phyloP scores from a whole-genome alignment of 2,888 invertebrate species.

The Lysandra coridon region DNA sequence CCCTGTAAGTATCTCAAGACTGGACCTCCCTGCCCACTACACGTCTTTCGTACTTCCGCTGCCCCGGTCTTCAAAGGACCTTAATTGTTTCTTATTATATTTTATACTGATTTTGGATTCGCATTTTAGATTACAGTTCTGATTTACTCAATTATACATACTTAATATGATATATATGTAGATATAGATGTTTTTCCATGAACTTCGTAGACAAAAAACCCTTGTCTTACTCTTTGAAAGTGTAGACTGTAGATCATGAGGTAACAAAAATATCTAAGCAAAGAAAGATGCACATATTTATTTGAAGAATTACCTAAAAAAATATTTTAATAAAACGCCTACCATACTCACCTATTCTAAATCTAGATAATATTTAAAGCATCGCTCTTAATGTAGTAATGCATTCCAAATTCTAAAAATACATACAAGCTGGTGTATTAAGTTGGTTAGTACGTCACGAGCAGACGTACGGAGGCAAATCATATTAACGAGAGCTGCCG shows the following conservation, averaged over 20 bases:
- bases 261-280: too few relatives aligned
- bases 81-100: conserved; percentile 67
- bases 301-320: too few relatives aligned
- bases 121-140: not conserved
- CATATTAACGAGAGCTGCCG: conserved; percentile 59
- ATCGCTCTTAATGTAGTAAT: not conserved
- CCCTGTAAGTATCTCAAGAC: conserved; percentile 76
- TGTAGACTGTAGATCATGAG: too few relatives aligned
- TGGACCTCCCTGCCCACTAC: conserved; percentile 76
- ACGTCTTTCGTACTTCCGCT: conserved; percentile 75
- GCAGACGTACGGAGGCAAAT: conserved; percentile 56
- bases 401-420: conserved; percentile 42
- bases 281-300: too few relatives aligned
- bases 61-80: conserved; percentile 69
- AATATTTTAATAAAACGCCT: not conserved
- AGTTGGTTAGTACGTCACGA: conserved; percentile 60
- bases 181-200: too few relatives aligned
- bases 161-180: too few relatives aligned
- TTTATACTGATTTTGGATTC: conserved; percentile 36
- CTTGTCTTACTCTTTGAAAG: too few relatives aligned
- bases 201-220: too few relatives aligned
- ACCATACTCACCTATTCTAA: not conserved
- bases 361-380: not conserved
- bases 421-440: conserved; percentile 59
- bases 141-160: too few relatives aligned